These are phyloP conservation scores for Stenurella melanura DNA, from an alignment of 2,888 invertebrate species.

Conservation along the genomic window DNA sequence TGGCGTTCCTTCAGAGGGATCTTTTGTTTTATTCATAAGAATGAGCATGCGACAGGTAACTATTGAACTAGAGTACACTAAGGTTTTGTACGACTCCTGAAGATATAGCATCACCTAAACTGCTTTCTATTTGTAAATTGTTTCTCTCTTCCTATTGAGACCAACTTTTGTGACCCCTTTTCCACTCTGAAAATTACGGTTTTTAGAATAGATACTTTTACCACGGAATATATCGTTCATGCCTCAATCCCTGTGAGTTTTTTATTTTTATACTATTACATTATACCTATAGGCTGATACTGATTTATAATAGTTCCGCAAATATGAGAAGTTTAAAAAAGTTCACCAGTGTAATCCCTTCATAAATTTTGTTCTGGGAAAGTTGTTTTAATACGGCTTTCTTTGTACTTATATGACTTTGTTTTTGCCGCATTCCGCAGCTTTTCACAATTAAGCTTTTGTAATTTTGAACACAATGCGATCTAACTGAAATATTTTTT, in stretches of 20 bases:
- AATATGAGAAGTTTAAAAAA: slow-evolving; percentile 2
- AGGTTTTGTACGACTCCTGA: slow-evolving; percentile 45
- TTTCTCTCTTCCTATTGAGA: slow-evolving; percentile 29
- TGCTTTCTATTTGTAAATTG: slow-evolving; percentile 49
- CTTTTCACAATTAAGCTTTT: not conserved
- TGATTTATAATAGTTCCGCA: not conserved
- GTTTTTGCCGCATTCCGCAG: not conserved
- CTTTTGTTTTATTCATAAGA: slow-evolving; percentile 59
- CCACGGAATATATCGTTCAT: slow-evolving; percentile 4
- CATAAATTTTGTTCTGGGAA: not conserved
- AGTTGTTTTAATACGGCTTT: not conserved
- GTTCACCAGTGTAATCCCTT: not conserved
- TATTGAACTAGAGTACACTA: slow-evolving; percentile 56
- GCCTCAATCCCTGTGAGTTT: not conserved
- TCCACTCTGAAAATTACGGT: slow-evolving; percentile 26
- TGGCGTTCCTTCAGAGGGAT: slow-evolving; percentile 54
- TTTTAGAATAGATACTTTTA: slow-evolving; percentile 26
- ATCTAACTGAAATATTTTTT: not conserved
- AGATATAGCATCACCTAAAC: slow-evolving; percentile 36
- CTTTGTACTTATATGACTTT: not conserved
- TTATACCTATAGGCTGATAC: not conserved
- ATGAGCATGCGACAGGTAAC: slow-evolving; percentile 57
- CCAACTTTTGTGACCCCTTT: slow-evolving; percentile 26
- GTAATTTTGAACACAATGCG: not conserved
- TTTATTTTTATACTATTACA: not conserved